Conservation (phyloP, 2,797 vertebrate species). For the Alosa sapidissima region DNA sequence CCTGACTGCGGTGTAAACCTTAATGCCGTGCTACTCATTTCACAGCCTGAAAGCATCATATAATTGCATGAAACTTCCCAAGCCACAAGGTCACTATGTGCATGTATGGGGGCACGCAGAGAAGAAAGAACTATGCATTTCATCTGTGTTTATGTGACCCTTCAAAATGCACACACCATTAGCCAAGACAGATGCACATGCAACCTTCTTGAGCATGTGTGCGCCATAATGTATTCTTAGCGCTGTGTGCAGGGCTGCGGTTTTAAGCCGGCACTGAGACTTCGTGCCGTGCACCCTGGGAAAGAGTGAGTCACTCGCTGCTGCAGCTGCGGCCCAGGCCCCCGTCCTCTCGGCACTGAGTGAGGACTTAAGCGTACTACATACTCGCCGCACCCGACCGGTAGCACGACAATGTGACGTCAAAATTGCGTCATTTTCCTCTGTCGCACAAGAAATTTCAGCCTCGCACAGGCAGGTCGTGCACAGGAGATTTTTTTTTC, state of each 20-base stretch:
- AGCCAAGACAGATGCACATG: not conserved
- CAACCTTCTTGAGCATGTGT: not conserved
- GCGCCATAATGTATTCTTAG: constrained; percentile 12
- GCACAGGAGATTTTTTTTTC: too few relatives aligned
- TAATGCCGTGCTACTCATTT: not conserved
- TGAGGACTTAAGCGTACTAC: not conserved
- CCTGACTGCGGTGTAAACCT: not conserved
- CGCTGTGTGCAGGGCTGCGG: not conserved
- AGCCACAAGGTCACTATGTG: not conserved
- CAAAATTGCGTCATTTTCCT: too few relatives aligned
- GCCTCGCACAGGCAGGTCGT: too few relatives aligned
- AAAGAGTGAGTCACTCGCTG: constrained; percentile 50
- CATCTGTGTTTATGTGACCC: not conserved
- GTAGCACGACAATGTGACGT: too few relatives aligned
- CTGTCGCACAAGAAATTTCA: too few relatives aligned
- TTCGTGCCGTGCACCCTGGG: constrained; percentile 29
- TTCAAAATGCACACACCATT: not conserved
- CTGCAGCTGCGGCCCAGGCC: constrained; percentile 38
- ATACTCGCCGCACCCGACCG: too few relatives aligned
- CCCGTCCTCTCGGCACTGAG: not conserved
- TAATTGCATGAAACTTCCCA: not conserved
- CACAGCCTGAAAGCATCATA: not conserved
- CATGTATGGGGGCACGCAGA: not conserved
- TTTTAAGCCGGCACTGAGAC: not conserved
- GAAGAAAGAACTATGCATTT: not conserved